Base-by-base conservation (phyloP, 1,140 invertebrate genomes). In the Heterodera carotae region DNA sequence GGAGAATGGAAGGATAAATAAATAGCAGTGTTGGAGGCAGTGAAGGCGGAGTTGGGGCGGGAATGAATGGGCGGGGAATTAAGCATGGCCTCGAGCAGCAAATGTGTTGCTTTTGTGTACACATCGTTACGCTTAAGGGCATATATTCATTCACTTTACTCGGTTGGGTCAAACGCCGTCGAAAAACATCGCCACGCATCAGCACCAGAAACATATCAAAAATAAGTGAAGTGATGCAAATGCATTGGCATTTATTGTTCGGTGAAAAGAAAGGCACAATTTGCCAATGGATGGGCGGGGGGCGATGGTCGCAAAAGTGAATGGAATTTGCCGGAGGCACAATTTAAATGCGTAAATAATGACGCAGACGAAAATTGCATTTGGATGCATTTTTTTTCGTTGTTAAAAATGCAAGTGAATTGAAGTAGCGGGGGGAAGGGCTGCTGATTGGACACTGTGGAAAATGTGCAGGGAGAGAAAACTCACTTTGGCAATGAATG, bases 1-100 rank as follows among this genome's bases (percentile, higher is more conserved):
- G 66, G 48, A 22, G 62, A 36, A n/a, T 39, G 56, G 75, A 75
- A 60, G 34, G 76, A 77, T 27, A 60, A 22, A 12, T 39, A 39
- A 39, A 39, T 39, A 39, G 2, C 39, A 12, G 7, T 12, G 39
- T 6, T 6, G 39, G 39, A 12, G 39, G 39, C 7, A n/a, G n/a
- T n/a, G n/a, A n/a, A n/a, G n/a, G n/a, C n/a, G n/a, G n/a, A n/a
- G n/a, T n/a, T n/a, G n/a, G n/a, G n/a, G n/a, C n/a, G n/a, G 12
- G 39, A 39, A 39, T 39, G 48, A 53, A 53, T 53, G 48, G 48
- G 12, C 18, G 12, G 15, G 15, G 48, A 53, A 53, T 2, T 15
- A 22, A 53, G 18, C 12, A 53, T 53, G 0, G 48, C 48, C 48
- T 22, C 48, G 18, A 53, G 48, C 48, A 53, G 48, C 48, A 53